Evolutionary conservation across 2,113 vertebrate species (phyloP).

Genomic region (Vulpes vulpes): DNA sequence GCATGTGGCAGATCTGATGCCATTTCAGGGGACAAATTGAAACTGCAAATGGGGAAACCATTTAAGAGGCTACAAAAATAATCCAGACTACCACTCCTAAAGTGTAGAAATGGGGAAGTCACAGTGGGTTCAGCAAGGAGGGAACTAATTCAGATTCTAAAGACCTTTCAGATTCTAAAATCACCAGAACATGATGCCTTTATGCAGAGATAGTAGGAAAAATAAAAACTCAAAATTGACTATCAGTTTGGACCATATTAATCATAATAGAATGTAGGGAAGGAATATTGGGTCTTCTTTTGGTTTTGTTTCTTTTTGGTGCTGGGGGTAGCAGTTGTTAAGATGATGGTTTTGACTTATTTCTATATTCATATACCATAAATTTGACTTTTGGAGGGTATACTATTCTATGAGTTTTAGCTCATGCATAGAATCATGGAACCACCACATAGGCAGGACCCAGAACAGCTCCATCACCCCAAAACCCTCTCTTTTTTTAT

Average conservation of each 20-base stretch:
- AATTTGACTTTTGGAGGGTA: neutral
- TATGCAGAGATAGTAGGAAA: neutral
- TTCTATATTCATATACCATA: neutral
- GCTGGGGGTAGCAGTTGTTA: neutral
- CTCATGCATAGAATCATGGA: neutral
- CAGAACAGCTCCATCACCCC: neutral
- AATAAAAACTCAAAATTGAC: neutral
- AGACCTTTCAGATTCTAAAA: neutral
- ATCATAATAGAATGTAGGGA: neutral
- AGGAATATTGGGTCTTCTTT: neutral
- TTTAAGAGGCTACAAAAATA: neutral
- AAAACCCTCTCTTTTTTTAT: neutral
- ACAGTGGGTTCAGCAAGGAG: neutral
- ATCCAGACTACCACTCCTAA: neutral
- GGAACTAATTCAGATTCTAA: neutral
- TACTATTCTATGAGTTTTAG: neutral
- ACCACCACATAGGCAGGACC: neutral
- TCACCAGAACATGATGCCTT: neutral
- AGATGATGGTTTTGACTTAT: neutral
- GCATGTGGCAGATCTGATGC: neutral
- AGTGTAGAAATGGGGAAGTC: neutral
- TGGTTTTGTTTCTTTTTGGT: neutral
- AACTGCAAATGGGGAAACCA: neutral
- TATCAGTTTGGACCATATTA: fast-evolving
- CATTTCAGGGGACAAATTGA: neutral